Evolutionary conservation across 1,140 invertebrate species (phyloP), one percentile per base, ranked within the genome.

Genomic region (Ceratina australensis): DNA sequence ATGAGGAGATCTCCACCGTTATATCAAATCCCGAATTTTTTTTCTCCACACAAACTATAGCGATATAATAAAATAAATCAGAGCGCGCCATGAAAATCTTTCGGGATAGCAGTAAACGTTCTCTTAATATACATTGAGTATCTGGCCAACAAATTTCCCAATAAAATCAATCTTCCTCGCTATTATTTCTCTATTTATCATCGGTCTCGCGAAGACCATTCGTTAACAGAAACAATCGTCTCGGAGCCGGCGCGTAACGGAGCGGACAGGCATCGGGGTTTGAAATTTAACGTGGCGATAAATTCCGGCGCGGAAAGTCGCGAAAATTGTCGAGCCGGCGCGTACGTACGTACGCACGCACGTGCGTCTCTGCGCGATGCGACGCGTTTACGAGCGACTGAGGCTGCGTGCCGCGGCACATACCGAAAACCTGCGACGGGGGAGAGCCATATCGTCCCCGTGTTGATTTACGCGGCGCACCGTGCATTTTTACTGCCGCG

Each of bases 401-500:
- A 57, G 65, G 50, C 28, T 60, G 52, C 66, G 16, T n/a, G 52
- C 47, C 47, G 52, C 52, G 4, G 52, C 57, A 42, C 33, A 42
- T 42, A 42, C 33, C 33, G 10, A 42, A 42, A 42, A 42, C 33
- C 33, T 10, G 33, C 52, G 47, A 8, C 49, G 22, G 52, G 64
- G 67, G 71, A 65, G 67, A 80, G 81, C 82, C 86, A 88, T 89
- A 91, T 91, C 89, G 87, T 89, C 86, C 87, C 86, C 86, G 86
- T 87, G 84, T 89, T 91, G 88, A 91, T 92, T 92, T 91, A 92
- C 85, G 88, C 83, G 83, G 82, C 80, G 86, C 80, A 79, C 85
- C 79, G 83, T 80, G 86, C 86, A 91, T 91, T 91, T 91, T 91
- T 92, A 91, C 87, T 87, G 86, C 89, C 87, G 78, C 82, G 86